phyloP scores from a whole-genome alignment of 2,113 vertebrate species.

The Upupa epops region DNA sequence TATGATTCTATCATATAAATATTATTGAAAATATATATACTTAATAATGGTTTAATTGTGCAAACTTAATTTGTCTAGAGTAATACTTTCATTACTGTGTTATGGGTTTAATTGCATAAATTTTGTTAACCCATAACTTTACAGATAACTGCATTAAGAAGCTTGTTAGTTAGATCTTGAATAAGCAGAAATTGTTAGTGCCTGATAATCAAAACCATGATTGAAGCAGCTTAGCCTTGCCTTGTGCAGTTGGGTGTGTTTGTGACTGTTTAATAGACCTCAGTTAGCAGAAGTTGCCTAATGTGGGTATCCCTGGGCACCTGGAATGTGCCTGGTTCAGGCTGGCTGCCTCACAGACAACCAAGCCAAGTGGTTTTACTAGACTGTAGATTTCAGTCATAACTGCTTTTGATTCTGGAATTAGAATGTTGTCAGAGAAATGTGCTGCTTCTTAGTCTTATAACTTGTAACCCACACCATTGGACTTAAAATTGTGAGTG shows the following conservation, averaged over 20 bases:
- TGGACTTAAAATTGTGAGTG: not conserved
- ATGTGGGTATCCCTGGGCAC: rapidly evolving
- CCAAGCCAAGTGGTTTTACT: not conserved
- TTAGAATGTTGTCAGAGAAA: not conserved
- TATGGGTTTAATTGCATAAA: not conserved
- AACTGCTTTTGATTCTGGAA: not conserved
- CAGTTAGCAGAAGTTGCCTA: not conserved
- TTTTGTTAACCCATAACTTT: not conserved
- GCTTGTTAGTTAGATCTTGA: not conserved
- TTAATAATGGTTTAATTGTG: not conserved
- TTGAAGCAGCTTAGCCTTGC: not conserved
- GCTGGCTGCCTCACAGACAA: not conserved
- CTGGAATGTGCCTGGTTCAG: not conserved
- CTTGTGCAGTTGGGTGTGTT: not conserved
- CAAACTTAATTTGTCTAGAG: not conserved
- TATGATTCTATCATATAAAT: too few species aligned
- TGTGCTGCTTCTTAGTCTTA: rapidly evolving
- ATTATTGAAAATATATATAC: not conserved
- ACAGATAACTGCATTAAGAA: not conserved
- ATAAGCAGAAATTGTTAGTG: not conserved
- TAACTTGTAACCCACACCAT: rapidly evolving
- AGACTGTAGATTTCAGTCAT: not conserved
- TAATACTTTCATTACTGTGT: not conserved
- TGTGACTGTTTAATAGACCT: not conserved
- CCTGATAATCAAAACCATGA: not conserved